Base-by-base conservation (phyloP, 2,888 invertebrate genomes). In the Drosophila dives region DNA sequence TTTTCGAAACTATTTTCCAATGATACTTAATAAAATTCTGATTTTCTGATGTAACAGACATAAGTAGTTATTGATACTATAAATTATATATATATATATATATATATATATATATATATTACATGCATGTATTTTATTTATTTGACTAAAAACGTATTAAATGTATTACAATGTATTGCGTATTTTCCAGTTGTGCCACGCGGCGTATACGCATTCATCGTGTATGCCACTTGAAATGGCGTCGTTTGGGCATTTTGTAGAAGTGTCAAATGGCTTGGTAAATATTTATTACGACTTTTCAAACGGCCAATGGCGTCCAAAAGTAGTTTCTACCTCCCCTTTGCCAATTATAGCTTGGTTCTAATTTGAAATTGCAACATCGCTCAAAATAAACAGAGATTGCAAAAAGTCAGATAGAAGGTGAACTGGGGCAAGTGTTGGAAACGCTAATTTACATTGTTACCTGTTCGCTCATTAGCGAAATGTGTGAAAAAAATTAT, bases 301-400 rank as follows among this genome's bases (percentile, higher is more conserved):
- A 51, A 64, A 45, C 49, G 75, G 45, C 45, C 54, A 75, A 75
- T 69, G 64, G 81, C 77, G 83, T 77, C 73, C 63, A 69, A 76
- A 75, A 48, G 36, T 40, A 45, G 53, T 55, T n/a, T 20, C 15
- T 12, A 4, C 20, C 48, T 3, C 8, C 38, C 8, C 12, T 5
- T 0, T 33, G 29, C 23, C 11, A n/a, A 26, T 10, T 17, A 11
- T 15, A 51, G 54, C 60, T 53, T 69, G 67, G 61, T 74, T 82
- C 86, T 82, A 86, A 82, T 86, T 83, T 72, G 70, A 80, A 86
- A 80, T 61, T 83, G 86, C 81, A 82, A 82, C 86, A 83, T 80
- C 63, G 55, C 26, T 67, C 67, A 55, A 68, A 75, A 32, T 42
- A 48, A 64, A 50, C 68, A 66, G 51, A 23, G 55, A 71, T 69